Base-by-base conservation (phyloP, 2,113 vertebrate species). In the Megaleporinus macrocephalus region DNA sequence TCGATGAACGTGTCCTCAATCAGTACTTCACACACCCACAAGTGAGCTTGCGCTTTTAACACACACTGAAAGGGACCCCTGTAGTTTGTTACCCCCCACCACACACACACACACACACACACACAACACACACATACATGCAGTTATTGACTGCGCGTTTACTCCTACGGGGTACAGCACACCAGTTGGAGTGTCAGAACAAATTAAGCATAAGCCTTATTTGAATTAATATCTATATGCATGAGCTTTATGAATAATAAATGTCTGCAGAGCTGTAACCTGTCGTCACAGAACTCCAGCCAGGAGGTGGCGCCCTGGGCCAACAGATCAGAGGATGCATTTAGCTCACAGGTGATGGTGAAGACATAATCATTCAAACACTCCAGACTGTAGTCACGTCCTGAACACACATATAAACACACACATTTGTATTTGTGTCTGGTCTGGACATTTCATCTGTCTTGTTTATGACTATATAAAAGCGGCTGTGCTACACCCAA, bases 351-450 rank as follows among this genome's bases (percentile, higher is more conserved):
- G 84, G 78, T 89, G 51, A 93, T 70, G 20, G 80, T 92, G 77
- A 36, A 84, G 79, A 89, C 4, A 78, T 90, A 93, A 68, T 94
- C 87, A 5, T 62, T 93, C 16, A 88, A 72, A 76, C 93, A 94
- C 16, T 73, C 62, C 29, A 90, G 78, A 29, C 14, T 11, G 9
- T 41, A 36, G 11, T 53, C n/a, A 65, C 22, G 24, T 18, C 11
- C 90, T 91, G 69, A 51, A 78, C 13, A 57, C 16, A 76, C 24
- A 65, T 9, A 27, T 14, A 63, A 22, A 20, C 16, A 20, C 26
- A 27, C 27, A 73, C 1, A 9, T 22, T 30, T 59, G 29, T 59
- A 14, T 59, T 12, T 0, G 0, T 71, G 33, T 24, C 33, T 47
- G 11, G 41, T 1, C 12, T 16, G 20, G 51, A 3, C 11, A 53